Evolutionary conservation across 2,797 vertebrate genomes (phyloP), one percentile per base, ranked within the genome.

Genomic region (Macroramphosus scolopax): DNA sequence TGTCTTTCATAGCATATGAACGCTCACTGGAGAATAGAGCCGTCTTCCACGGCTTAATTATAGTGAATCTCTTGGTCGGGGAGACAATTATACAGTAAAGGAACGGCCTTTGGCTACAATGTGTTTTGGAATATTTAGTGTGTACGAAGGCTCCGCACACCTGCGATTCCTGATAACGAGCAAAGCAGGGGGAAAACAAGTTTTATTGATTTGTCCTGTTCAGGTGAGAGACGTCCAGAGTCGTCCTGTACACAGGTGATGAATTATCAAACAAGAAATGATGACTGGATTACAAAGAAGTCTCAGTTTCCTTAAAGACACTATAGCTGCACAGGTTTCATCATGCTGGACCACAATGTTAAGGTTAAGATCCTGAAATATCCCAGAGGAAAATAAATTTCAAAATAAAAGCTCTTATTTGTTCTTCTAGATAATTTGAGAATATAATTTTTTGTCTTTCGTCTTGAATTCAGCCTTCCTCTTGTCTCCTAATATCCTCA

Each of bases 1-100:
- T 83, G 78, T 68, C 59, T 62, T 66, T 72, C 57, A 62, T 83
- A 53, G 70, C 79, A 78, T 78, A 81, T 65, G 58, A 73, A 60
- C 0, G 36, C 67, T 66, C 76, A 66, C 75, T 57, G 61, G 77
- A 71, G 76, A 85, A 83, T 82, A 83, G 71, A 85, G 76, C 73
- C 68, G 75, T 77, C 76, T 77, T 74, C 64, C 66, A 83, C 69
- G 73, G 77, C 78, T 87, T 86, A 85, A 87, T 88, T 87, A 88
- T 79, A 63, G 58, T 63, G 74, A 80, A 83, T 78, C 78, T 72
- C 81, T 82, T 79, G 75, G 77, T 76, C 29, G 60, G 56, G 48
- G 57, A 79, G 74, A 81, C 77, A 85, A 86, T 88, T 87, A 87
- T 81, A 80, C 78, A 85, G 83, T 80, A 78, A 81, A 78, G 66